phyloP scores from a whole-genome alignment of 2,888 invertebrate genomes.

The Ischnus inquisitorius region DNA sequence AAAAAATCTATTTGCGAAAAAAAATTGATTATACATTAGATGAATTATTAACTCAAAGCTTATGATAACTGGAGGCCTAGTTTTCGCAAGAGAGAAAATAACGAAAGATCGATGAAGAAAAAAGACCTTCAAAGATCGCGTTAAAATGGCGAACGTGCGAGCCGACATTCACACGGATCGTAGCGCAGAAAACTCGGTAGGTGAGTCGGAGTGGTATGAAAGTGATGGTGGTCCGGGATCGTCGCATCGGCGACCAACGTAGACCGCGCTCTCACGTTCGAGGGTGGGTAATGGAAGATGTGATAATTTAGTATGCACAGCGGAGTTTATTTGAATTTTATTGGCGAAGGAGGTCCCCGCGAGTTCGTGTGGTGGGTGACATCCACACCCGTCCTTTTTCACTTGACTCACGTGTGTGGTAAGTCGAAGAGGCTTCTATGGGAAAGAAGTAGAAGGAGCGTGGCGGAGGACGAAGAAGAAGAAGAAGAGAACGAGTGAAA shows the following conservation, averaged over 20 bases:
- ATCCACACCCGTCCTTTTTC: conserved; percentile 43
- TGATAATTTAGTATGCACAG: conserved; percentile 85
- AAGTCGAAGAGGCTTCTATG: conserved; percentile 29
- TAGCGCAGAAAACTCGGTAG: background rate
- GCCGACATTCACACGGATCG: conserved; percentile 31
- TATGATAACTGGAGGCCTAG: background rate
- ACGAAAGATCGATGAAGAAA: background rate
- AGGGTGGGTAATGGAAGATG: conserved; percentile 84
- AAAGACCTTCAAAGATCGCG: conserved; percentile 16
- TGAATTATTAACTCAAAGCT: background rate
- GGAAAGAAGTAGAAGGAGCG: conserved; percentile 5
- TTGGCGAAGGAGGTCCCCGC: conserved; percentile 82
- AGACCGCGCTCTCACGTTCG: conserved; percentile 57
- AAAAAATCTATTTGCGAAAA: too few species aligned
- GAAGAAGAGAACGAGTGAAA: conserved; percentile 19
- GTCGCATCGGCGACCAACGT: conserved; percentile 34
- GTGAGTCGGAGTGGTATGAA: background rate
- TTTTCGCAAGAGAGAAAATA: background rate
- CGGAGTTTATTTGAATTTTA: conserved; percentile 86
- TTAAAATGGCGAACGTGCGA: conserved; percentile 61
- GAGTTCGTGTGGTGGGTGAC: conserved; percentile 71
- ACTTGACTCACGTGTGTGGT: conserved; percentile 49
- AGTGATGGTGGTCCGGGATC: conserved; percentile 15
- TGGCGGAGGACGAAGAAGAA: conserved; percentile 19
- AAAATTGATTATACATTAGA: too few species aligned